Evolutionary conservation across 2,888 invertebrate genomes (phyloP), one percentile per base, ranked within the genome.

Genomic region (Miltochrista miniata): DNA sequence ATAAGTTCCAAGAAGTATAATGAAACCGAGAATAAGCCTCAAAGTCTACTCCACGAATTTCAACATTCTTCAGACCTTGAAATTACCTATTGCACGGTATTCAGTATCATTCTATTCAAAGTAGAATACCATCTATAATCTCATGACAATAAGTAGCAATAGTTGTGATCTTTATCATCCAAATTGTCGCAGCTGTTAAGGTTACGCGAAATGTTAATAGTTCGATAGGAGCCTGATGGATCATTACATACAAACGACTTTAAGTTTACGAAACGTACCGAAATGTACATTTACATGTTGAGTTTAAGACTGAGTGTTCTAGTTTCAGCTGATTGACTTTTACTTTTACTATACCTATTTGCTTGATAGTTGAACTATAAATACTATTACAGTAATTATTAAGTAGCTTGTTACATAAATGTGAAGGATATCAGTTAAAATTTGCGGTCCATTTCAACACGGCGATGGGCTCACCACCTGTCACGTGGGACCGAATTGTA

Each of bases 161-260:
- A 65, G 65, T 67, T 70, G 66, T 69, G 68, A 74, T 73, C 67
- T 72, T 42, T 66, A 67, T 71, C 60, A 52, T 56, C 48, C 51
- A 46, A 48, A 53, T 62, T 85, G 83, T 83, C 72, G 83, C 72
- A 87, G 87, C 67, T 51, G 55, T 59, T 81, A 81, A 87, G 88
- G 89, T 81, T 86, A 73, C 61, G 64, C 75, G 61, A 88, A 88
- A 89, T 89, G 89, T 81, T 87, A 89, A 83, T 86, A 84, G 85
- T 86, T 82, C 81, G 76, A 50, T 60, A 55, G 64, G 66, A 68
- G 68, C 74, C 62, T 69, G 78, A 82, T 80, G 76, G 74, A 82
- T 84, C 80, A 78, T 81, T 81, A 81, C 73, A 72, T 71, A 65
- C 54, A 65, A 66, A 43, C 45, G 34, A 45, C 53, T 63, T 61